These are phyloP conservation scores for Lasius fuliginosus DNA, from an alignment of 2,888 invertebrate species.

Conservation along the genomic window DNA sequence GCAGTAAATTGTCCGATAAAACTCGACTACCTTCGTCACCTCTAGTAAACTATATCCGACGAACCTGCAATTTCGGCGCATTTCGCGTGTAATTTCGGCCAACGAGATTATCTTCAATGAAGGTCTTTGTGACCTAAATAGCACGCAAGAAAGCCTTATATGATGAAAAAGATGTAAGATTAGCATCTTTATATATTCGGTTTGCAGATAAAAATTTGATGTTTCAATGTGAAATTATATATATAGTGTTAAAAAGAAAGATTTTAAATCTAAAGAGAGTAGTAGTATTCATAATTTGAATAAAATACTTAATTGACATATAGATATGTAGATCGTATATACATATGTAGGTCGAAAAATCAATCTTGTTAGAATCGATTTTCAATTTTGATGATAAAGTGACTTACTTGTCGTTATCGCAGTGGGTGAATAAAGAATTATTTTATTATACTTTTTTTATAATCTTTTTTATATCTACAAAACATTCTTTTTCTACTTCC, in stretches of 20 bases:
- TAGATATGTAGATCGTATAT: too few species aligned
- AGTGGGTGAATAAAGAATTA: background rate
- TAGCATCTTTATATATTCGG: conserved; percentile 14
- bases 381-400: background rate
- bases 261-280: background rate
- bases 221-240: background rate
- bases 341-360: background rate
- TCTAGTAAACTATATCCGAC: conserved; percentile 12
- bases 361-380: background rate
- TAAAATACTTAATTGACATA: background rate
- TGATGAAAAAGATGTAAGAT: conserved; percentile 25
- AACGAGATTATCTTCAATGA: conserved; percentile 46
- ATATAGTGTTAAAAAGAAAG: background rate
- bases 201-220: background rate
- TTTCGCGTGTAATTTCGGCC: conserved; percentile 58
- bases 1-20: conserved; percentile 51
- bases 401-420: background rate
- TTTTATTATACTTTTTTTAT: background rate
- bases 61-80: conserved; percentile 42
- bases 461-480: too few species aligned
- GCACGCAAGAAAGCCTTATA: conserved; percentile 23
- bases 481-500: too few species aligned
- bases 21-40: background rate
- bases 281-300: background rate
- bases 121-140: conserved; percentile 47